Percentiles rank a stretch among this genome's conserved stretches.
phyloP scores from a whole-genome alignment of 1,140 invertebrate species.

The Lepidurus packardi region DNA sequence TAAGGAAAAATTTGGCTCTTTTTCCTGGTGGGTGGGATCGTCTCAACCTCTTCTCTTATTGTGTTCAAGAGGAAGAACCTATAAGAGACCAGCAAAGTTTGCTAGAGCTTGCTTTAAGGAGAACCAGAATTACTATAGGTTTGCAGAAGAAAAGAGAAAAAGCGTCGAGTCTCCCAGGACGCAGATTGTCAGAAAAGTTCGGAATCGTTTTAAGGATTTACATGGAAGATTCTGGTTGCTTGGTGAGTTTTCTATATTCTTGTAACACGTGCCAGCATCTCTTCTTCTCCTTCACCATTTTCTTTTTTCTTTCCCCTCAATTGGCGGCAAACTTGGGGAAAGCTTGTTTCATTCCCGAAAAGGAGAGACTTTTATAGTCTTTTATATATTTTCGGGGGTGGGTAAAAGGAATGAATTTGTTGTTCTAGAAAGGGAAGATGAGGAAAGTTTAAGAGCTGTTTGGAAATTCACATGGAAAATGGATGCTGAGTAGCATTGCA shows the following conservation, averaged over 20 bases:
- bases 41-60: no score
- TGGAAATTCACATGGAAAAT: constrained; percentile 15
- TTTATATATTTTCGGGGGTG: not conserved
- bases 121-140: not conserved
- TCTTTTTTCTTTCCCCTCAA: not conserved
- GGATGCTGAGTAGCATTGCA: constrained; percentile 5
- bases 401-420: not conserved
- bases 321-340: not conserved
- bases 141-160: not conserved
- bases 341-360: not conserved
- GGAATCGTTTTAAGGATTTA: constrained; percentile 15
- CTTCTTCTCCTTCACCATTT: not conserved
- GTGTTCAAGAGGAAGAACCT: no score
- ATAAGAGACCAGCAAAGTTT: no score
- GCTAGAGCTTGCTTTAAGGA: not conserved
- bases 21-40: no score
- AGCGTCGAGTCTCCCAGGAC: not conserved
- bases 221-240: not conserved
- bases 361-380: not conserved
- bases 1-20: no score
- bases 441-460: constrained; percentile 11
- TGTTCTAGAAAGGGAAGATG: not conserved
- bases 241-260: not conserved
- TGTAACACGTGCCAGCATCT: not conserved
- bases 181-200: constrained; percentile 21